Base-by-base conservation (phyloP, 2,888 invertebrate species). In the Nomada lathburiana region DNA sequence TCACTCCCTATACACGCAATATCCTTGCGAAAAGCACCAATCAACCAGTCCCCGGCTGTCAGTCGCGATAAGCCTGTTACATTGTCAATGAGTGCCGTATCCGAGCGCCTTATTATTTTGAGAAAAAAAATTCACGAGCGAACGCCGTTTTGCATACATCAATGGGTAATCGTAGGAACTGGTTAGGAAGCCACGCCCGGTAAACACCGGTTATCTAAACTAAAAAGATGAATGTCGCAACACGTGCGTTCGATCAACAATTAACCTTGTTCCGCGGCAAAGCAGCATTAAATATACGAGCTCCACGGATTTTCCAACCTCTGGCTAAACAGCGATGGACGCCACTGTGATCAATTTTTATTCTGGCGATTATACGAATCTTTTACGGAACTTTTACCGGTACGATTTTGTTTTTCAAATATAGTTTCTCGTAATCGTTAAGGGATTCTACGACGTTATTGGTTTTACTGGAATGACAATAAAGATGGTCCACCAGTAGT, bases 101-200 rank as follows among this genome's bases (percentile, higher is more conserved):
- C 78, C 50, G 29, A 50, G 11, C 44, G 20, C 44, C 69, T 76
- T 76, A 79, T 76, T 76, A 79, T 65, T 76, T 65, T 29, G 10
- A 59, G 11, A 59, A 53, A 74, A 74, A 78, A 79, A 76, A 55
- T 36, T 4, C 50, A 13, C 68, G 26, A 7, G 18, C 44, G 18
- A 26, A 52, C 60, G 59, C 20, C n/a, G 16, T 36, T 69, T 79
- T 76, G 70, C 79, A 70, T 79, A 79, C 20, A 65, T 79, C 69
- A 42, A 70, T 79, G 76, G 52, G 65, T 79, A 70, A 76, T 76
- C 65, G 76, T 65, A 50, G 70, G 76, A 79, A 79, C 79, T 76
- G 79, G 76, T 79, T 76, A 29, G 52, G 52, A 60, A 20, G 63
- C 78, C 68, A 76, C 70, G 60, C 79, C 64, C 60, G 47, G 13